Conservation (phyloP, 2,113 vertebrate species). For the Pogona vitticeps region DNA sequence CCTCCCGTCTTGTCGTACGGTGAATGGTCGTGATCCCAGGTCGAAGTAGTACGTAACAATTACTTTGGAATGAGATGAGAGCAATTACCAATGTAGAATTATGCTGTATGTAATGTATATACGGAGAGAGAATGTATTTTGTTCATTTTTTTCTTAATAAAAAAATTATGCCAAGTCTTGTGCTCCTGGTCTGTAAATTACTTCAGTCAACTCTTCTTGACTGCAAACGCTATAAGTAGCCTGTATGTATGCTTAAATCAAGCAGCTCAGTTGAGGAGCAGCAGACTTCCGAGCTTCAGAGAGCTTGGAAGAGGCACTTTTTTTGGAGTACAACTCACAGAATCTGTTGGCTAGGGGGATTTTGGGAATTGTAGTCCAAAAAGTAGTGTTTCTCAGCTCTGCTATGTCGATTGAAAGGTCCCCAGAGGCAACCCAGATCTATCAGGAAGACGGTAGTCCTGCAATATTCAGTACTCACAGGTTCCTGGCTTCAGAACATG, state of each 20-base stretch:
- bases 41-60: conserved; percentile 72
- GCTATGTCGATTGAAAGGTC: not conserved
- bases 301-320: not conserved
- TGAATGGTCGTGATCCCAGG: conserved; percentile 60
- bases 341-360: no score
- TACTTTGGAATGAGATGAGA: conserved; percentile 83
- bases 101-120: conserved; percentile 98
- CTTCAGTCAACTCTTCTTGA: no score
- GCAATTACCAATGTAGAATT: conserved; percentile 82
- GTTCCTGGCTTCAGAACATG: no score
- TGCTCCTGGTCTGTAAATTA: not conserved
- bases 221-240: not conserved
- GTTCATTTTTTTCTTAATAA: conserved; percentile 89
- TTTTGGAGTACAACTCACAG: not conserved
- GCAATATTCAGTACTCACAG: not conserved
- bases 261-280: not conserved
- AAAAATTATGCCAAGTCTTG: conserved; percentile 69
- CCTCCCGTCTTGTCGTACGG: conserved; percentile 36
- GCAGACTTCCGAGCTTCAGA: not conserved
- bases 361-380: no score
- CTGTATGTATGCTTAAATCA: not conserved
- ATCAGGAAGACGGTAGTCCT: not conserved
- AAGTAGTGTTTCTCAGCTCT: not conserved
- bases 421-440: not conserved
- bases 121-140: conserved; percentile 99